phyloP scores from a whole-genome alignment of 2,113 vertebrate species.

The Hystrix brachyura region DNA sequence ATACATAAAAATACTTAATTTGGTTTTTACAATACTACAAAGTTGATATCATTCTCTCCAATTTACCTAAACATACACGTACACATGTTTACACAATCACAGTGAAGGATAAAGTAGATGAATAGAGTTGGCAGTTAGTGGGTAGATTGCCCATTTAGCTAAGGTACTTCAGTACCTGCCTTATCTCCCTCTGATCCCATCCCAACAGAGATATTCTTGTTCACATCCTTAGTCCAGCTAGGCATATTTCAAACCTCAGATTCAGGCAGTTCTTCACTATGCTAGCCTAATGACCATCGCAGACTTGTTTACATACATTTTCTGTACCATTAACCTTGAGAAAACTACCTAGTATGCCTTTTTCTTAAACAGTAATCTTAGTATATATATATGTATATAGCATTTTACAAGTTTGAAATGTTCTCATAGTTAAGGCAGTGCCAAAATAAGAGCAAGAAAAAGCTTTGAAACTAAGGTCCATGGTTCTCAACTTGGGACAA shows the following conservation, averaged over 20 bases:
- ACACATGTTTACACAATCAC: not conserved
- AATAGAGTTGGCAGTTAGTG: not conserved
- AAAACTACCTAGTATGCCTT: not conserved
- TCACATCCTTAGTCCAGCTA: not conserved
- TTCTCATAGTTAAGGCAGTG: not conserved
- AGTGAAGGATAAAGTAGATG: not conserved
- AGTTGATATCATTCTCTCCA: not conserved
- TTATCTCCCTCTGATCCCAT: not conserved
- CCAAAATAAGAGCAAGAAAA: not conserved
- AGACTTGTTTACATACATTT: not conserved
- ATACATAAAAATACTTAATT: constrained; percentile 3
- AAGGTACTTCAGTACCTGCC: not conserved
- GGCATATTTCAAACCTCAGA: not conserved
- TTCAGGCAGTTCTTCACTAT: not conserved
- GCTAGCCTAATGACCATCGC: not conserved
- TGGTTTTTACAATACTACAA: not conserved
- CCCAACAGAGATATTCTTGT: not conserved
- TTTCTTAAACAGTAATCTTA: not conserved
- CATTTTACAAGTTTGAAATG: not conserved
- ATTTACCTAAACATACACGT: not conserved
- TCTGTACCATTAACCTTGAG: not conserved
- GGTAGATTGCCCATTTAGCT: not conserved
- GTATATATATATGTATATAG: not conserved
- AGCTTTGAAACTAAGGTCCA: not conserved
- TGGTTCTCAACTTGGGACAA: not conserved